Evolutionary conservation across 2,113 vertebrate genomes (phyloP), one percentile per base, ranked within the genome.

Genomic region (Plectropomus leopardus): DNA sequence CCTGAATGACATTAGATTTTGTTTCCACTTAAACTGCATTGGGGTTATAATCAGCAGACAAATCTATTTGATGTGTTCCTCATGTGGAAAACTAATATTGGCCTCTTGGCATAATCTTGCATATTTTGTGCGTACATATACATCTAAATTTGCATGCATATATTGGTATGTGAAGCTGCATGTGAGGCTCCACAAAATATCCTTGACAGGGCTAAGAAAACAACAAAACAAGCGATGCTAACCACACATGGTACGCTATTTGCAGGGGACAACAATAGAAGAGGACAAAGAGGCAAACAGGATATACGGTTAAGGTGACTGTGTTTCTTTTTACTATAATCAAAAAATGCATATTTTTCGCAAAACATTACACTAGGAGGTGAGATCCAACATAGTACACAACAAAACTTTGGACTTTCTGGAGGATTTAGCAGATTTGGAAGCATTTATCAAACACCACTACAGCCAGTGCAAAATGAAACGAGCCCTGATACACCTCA

Each of bases 1-100:
- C 17, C 48, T 21, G 0, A 32, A 45, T 36, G 42, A 30, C 58
- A 77, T 75, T 51, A 45, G 2, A 61, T 78, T 65, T 59, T 64
- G 9, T 40, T 54, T 60, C 47, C 50, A 69, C 60, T 32, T 65
- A 75, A 83, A 58, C 47, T 63, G 71, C 64, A 60, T 15, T 42
- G 14, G 16, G 67, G 34, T 36, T 65, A 70, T 76, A 53, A 83
- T 65, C 17, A 71, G 59, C 8, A 54, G 34, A 63, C 44, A 0
- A 15, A 75, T 24, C 32, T 26, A 70, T 78, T 72, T 63, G 42
- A 70, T 75, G 16, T 51, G 1, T 73, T 21, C 57, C 48, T 50
- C 17, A 24, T 15, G 13, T 19, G 0, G 51, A 8, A 24, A 57
- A 53, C 42, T 69, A 68, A 55, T 78, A 54, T 65, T 17, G 2